Conservation (phyloP, 2,797 vertebrate genomes). For the Anomalospiza imberbis region DNA sequence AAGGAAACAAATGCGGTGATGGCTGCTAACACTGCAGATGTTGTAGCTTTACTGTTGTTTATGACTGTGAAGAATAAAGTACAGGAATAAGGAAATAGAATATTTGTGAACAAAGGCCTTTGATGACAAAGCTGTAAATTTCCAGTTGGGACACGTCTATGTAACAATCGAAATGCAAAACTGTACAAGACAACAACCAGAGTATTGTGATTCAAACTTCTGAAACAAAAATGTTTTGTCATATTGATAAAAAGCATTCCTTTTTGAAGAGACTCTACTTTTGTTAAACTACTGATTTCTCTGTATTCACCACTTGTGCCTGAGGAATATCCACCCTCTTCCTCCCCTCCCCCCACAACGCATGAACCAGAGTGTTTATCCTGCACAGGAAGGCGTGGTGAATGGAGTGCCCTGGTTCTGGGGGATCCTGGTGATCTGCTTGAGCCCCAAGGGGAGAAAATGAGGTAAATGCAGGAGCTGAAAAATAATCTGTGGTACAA, state of each 20-base stretch:
- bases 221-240: neutral
- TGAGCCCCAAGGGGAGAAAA: neutral
- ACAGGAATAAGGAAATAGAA: neutral
- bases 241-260: neutral
- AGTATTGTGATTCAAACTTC: neutral
- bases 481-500: neutral
- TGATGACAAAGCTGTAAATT: neutral
- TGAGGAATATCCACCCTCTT: neutral
- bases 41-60: neutral
- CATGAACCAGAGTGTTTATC: neutral
- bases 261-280: neutral
- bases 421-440: neutral
- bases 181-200: neutral
- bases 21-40: neutral
- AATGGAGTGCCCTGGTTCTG: neutral
- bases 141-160: neutral
- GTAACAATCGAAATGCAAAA: neutral
- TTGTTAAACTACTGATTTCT: neutral
- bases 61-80: neutral
- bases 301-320: neutral
- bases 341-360: fast-evolving
- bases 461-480: neutral
- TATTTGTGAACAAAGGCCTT: neutral
- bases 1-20: neutral
- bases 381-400: neutral